These are phyloP conservation scores for Zaprionus capensis DNA, from an alignment of 1,140 invertebrate species.

Conservation along the genomic window DNA sequence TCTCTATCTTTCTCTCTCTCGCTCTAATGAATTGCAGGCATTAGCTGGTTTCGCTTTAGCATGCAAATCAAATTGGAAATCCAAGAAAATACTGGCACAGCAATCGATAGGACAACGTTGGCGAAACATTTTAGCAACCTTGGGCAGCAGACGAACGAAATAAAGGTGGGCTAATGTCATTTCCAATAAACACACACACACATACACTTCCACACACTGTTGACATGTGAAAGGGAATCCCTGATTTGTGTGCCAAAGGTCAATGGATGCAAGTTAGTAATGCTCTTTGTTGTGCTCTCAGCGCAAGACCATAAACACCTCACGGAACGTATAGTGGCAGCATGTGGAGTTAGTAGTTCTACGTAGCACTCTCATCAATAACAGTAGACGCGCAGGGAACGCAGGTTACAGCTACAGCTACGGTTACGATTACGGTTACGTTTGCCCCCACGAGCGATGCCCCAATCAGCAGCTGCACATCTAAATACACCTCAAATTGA, in stretches of 20 bases:
- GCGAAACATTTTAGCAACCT: constrained; percentile 22
- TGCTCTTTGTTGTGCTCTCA: constrained; percentile 29
- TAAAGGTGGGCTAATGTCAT: constrained; percentile 40
- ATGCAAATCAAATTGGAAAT: constrained; percentile 45
- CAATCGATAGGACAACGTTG: constrained; percentile 33
- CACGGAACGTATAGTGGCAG: neutral
- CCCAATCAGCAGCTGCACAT: constrained; percentile 67
- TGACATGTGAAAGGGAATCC: constrained; percentile 51
- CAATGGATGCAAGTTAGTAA: constrained; percentile 40
- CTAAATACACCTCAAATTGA: constrained; percentile 79
- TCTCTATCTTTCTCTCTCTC: neutral
- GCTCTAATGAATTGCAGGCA: constrained; percentile 42
- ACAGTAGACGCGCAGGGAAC: constrained; percentile 13
- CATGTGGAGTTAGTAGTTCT: neutral
- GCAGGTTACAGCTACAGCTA: neutral
- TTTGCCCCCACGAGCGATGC: constrained; percentile 15
- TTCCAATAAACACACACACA: constrained; percentile 7
- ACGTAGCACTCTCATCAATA: constrained; percentile 22
- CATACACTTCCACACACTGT: neutral
- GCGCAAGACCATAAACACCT: constrained; percentile 12
- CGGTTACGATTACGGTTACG: neutral
- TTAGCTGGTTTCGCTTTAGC: constrained; percentile 35
- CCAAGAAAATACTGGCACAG: constrained; percentile 30
- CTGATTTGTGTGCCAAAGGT: constrained; percentile 56
- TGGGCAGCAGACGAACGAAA: constrained; percentile 35